Percentiles rank a stretch among this genome's conserved stretches.
These are phyloP conservation scores for Cepphus grylle DNA, from an alignment of 2,113 vertebrate species.

Conservation along the genomic window DNA sequence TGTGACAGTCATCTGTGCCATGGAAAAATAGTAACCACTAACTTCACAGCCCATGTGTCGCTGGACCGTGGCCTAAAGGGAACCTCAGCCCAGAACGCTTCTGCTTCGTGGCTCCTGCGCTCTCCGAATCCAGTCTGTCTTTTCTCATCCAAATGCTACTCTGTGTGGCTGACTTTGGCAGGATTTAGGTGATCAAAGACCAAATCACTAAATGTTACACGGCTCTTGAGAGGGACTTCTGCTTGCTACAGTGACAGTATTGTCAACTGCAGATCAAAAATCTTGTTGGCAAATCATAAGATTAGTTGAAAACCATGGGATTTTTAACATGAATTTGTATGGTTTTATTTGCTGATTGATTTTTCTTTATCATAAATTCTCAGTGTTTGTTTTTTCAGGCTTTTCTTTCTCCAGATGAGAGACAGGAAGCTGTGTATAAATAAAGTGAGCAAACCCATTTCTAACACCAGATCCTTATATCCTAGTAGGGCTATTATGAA, in stretches of 20 bases:
- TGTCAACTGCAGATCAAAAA: neutral
- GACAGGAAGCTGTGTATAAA: neutral
- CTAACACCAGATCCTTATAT: neutral
- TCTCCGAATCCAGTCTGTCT: rapidly evolving
- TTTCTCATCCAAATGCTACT: rapidly evolving
- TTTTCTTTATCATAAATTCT: neutral
- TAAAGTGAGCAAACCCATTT: neutral
- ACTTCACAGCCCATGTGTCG: neutral
- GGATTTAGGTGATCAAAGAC: neutral
- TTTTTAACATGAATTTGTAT: neutral
- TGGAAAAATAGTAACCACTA: neutral
- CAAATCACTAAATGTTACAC: neutral
- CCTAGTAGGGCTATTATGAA: neutral
- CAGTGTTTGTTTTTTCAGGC: neutral
- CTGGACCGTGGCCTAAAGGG: neutral
- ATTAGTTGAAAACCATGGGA: neutral
- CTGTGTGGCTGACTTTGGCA: neutral
- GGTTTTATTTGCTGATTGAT: neutral
- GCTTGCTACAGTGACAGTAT: neutral
- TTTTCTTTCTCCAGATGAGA: neutral
- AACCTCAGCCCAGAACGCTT: neutral
- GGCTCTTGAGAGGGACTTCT: neutral
- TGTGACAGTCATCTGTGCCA: neutral
- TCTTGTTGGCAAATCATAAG: neutral
- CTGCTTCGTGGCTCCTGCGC: neutral